Percentiles rank a stretch among this genome's conserved stretches.
Conservation (phyloP, 2,113 vertebrate species). For the Morphnarchus princeps region DNA sequence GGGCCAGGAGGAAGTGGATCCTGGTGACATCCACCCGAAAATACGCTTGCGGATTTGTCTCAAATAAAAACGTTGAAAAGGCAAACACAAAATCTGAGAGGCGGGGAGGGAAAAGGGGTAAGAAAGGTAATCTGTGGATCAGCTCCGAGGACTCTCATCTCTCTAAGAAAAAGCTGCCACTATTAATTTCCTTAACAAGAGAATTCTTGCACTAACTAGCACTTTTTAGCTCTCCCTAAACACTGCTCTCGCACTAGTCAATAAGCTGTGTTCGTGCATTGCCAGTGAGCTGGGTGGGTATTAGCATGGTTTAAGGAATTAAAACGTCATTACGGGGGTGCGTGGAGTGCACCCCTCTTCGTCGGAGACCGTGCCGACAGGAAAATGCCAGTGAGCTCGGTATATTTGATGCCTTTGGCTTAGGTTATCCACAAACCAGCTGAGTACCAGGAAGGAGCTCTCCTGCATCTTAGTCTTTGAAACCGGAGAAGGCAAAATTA, state of each 20-base stretch:
- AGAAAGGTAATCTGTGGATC: background rate
- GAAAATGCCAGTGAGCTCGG: background rate
- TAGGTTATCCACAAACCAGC: background rate
- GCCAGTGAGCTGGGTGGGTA: background rate
- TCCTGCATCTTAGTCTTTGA: background rate
- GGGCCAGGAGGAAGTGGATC: constrained; percentile 32
- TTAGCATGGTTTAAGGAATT: background rate
- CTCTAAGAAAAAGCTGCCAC: background rate
- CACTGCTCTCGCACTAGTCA: background rate
- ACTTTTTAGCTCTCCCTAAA: background rate
- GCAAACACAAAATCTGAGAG: background rate
- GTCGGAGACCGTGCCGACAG: background rate
- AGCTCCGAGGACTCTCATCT: background rate
- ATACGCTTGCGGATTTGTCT: constrained; percentile 11
- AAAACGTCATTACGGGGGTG: background rate
- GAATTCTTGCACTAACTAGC: background rate
- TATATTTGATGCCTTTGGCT: background rate
- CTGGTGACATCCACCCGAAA: constrained; percentile 45
- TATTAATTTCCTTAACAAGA: background rate
- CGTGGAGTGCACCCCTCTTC: background rate
- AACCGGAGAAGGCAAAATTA: constrained; percentile 15
- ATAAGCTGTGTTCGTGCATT: background rate
- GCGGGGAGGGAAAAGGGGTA: background rate
- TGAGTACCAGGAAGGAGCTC: background rate
- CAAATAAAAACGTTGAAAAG: background rate